phyloP scores from a whole-genome alignment of 2,113 vertebrate genomes.

The Syngnathus typhle region DNA sequence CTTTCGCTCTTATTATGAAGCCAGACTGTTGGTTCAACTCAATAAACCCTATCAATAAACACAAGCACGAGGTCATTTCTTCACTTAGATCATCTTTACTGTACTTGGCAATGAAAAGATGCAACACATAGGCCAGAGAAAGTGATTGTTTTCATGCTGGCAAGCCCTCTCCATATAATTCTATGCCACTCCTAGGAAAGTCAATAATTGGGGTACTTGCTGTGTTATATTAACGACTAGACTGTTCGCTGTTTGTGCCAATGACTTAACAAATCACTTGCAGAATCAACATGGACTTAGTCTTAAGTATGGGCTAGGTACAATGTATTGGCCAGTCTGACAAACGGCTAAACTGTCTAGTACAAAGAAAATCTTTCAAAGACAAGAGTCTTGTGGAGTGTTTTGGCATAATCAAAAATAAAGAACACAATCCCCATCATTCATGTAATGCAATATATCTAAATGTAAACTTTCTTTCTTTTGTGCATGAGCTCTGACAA shows the following conservation, averaged over 20 bases:
- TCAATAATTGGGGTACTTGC: slow-evolving; percentile 13
- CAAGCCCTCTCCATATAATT: slow-evolving; percentile 4
- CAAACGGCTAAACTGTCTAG: not conserved
- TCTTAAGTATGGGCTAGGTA: not conserved
- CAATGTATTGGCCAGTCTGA: not conserved
- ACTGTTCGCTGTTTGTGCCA: slow-evolving; percentile 7
- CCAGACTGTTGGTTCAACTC: not conserved
- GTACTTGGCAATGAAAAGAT: slow-evolving; percentile 7
- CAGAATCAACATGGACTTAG: slow-evolving; percentile 1
- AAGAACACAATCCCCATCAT: not conserved
- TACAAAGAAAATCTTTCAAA: slow-evolving; percentile 11
- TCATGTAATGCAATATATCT: no score
- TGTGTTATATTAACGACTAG: slow-evolving; percentile 9
- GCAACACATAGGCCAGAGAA: not conserved
- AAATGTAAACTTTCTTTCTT: no score
- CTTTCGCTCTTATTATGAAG: slow-evolving; percentile 8
- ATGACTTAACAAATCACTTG: not conserved
- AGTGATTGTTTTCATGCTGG: slow-evolving; percentile 3
- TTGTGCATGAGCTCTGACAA: no score
- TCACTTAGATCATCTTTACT: not conserved
- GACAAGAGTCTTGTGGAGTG: not conserved
- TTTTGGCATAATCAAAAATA: not conserved
- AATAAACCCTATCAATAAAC: not conserved
- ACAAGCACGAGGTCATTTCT: not conserved
- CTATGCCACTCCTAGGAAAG: not conserved